Conservation (phyloP, 2,113 vertebrate genomes). For the Bos javanicus region DNA sequence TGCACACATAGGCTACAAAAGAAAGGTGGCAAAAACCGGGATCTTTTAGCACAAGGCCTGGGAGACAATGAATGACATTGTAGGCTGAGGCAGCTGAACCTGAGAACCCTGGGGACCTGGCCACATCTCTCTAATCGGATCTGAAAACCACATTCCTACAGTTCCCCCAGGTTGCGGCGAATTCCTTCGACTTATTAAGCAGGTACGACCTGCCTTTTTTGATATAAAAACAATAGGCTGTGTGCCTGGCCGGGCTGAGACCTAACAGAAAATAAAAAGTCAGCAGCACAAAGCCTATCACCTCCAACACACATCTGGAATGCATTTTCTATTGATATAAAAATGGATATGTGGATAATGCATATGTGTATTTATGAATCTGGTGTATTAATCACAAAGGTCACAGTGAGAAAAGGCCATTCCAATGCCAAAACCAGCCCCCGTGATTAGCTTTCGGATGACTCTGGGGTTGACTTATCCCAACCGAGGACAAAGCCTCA, state of each 20-base stretch:
- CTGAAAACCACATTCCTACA: slow-evolving; percentile 76
- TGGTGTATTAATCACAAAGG: slow-evolving; percentile 52
- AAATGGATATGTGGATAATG: slow-evolving; percentile 50
- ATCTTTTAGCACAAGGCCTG: slow-evolving; percentile 41
- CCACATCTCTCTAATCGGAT: slow-evolving; percentile 76
- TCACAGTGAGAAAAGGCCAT: not conserved
- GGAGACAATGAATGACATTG: slow-evolving; percentile 76
- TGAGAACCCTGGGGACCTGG: slow-evolving; percentile 74
- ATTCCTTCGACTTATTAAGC: slow-evolving; percentile 78
- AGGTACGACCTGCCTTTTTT: slow-evolving; percentile 68
- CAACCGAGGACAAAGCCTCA: not conserved
- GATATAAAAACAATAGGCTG: slow-evolving; percentile 74
- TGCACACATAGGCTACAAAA: not conserved
- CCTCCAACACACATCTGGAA: slow-evolving; percentile 63
- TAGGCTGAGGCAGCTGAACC: slow-evolving; percentile 61
- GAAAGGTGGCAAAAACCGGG: slow-evolving; percentile 59
- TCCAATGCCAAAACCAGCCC: not conserved
- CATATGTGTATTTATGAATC: slow-evolving; percentile 36
- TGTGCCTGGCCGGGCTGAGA: slow-evolving; percentile 18
- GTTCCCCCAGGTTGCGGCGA: slow-evolving; percentile 71
- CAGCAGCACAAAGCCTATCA: slow-evolving; percentile 36
- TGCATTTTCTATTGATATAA: slow-evolving; percentile 63
- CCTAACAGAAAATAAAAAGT: slow-evolving; percentile 51
- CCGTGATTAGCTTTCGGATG: not conserved
- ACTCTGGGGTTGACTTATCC: not conserved